phyloP scores from a whole-genome alignment of 2,797 vertebrate genomes.

The Poeciliopsis presidionis region DNA sequence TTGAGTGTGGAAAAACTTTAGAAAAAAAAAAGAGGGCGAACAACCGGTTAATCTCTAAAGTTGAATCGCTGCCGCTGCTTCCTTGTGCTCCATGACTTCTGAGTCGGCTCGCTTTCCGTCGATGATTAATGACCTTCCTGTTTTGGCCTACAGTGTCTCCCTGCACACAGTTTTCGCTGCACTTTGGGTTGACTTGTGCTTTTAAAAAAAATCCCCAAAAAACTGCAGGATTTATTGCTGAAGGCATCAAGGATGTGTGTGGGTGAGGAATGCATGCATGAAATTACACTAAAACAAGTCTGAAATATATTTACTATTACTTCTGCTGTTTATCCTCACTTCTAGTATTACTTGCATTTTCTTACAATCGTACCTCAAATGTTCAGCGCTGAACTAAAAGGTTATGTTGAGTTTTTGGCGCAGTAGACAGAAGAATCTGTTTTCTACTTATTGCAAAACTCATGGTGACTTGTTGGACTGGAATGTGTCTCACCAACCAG shows the following conservation, averaged over 20 bases:
- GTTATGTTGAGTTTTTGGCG: constrained; percentile 40
- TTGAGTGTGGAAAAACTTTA: not conserved
- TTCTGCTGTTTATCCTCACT: constrained; percentile 11
- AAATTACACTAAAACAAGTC: not conserved
- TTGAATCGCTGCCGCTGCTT: constrained; percentile 40
- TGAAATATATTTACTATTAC: constrained; percentile 16
- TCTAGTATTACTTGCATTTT: constrained; percentile 22
- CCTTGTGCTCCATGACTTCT: constrained; percentile 49
- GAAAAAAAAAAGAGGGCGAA: constrained; percentile 26
- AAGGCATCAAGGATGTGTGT: constrained; percentile 15
- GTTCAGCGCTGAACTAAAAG: constrained; percentile 1
- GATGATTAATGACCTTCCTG: constrained; percentile 73
- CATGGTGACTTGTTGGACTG: constrained; percentile 56
- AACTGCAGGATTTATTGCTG: constrained; percentile 37
- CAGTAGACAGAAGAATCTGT: constrained; percentile 53
- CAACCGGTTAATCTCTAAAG: constrained; percentile 36
- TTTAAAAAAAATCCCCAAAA: not conserved
- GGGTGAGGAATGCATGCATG: not conserved
- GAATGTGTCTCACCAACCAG: constrained; percentile 65
- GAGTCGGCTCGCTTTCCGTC: constrained; percentile 50
- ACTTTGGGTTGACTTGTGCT: constrained; percentile 35
- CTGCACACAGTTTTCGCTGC: constrained; percentile 45
- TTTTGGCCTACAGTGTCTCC: constrained; percentile 62
- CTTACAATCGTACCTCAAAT: not conserved
- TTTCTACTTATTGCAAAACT: constrained; percentile 40